Conservation (phyloP, 2,797 vertebrate species). For the Xenops minutus region DNA sequence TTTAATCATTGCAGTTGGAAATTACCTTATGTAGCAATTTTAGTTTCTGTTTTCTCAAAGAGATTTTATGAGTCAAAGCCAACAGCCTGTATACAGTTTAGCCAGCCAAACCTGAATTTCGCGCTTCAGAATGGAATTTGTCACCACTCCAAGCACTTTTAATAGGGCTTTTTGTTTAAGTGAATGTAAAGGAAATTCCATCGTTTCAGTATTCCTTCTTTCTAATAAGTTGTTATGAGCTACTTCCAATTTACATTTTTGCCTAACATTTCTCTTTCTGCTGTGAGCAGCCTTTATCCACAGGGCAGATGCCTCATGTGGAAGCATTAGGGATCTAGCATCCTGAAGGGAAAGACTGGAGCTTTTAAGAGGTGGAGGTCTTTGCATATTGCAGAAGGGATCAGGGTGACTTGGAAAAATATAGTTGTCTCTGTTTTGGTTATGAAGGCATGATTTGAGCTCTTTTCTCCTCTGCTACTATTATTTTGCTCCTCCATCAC, state of each 20-base stretch:
- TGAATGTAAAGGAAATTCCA: background rate
- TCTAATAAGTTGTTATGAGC: background rate
- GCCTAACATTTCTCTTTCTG: background rate
- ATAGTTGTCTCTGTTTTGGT: background rate
- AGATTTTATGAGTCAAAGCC: slow-evolving; percentile 31
- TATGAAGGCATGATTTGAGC: background rate
- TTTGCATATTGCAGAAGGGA: background rate
- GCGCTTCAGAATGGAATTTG: background rate
- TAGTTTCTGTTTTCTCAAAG: slow-evolving; percentile 40
- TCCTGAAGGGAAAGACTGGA: background rate
- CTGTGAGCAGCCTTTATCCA: background rate
- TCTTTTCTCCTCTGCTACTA: background rate
- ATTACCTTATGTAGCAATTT: slow-evolving; percentile 45
- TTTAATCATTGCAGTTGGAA: background rate
- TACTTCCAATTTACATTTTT: background rate
- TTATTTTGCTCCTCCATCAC: background rate
- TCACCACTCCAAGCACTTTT: background rate
- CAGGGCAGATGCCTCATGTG: background rate
- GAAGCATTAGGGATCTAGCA: background rate
- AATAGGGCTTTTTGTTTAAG: slow-evolving; percentile 32
- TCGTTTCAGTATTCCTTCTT: background rate
- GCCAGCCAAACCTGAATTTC: slow-evolving; percentile 46
- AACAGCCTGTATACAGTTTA: background rate
- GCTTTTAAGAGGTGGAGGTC: background rate
- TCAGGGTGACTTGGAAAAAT: background rate